phyloP scores from a whole-genome alignment of 2,113 vertebrate species.

The Urocynchramus pylzowi region DNA sequence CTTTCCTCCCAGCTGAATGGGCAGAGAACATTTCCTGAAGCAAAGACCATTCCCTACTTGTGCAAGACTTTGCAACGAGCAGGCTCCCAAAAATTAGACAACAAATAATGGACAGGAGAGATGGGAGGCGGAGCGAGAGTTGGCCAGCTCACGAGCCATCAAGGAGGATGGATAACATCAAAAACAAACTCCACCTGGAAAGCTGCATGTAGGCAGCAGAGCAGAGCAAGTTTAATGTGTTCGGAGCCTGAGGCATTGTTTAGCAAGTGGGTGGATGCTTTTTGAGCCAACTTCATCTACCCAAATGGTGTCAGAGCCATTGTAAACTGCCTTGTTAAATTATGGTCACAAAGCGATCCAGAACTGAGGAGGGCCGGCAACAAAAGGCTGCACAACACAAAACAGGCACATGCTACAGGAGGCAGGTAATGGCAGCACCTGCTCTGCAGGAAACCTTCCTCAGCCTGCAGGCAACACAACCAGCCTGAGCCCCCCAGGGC shows the following conservation, averaged over 20 bases:
- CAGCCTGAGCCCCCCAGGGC: background rate
- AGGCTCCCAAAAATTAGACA: background rate
- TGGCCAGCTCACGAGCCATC: background rate
- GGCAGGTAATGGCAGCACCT: background rate
- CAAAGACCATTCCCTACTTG: background rate
- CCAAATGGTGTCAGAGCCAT: constrained; percentile 52
- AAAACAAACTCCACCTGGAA: constrained; percentile 53
- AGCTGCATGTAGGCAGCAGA: constrained; percentile 17
- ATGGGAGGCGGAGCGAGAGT: background rate
- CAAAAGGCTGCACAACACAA: background rate
- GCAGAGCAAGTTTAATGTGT: background rate
- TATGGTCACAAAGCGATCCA: constrained; percentile 5
- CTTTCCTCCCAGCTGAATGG: background rate
- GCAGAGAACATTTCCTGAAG: background rate
- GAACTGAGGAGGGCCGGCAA: background rate
- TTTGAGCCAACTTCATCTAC: constrained; percentile 40
- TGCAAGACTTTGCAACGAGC: background rate
- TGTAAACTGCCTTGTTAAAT: constrained; percentile 47
- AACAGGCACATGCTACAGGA: background rate
- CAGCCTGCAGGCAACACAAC: background rate
- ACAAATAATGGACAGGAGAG: background rate
- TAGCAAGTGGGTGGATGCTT: constrained; percentile 52
- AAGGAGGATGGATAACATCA: background rate
- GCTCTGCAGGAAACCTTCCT: background rate
- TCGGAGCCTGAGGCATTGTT: constrained; percentile 21